A percentile compares a stretch with the other conserved stretches of the same genome.
These are phyloP conservation scores for Calidris pugnax DNA, from an alignment of 2,113 vertebrate genomes.

Conservation along the genomic window DNA sequence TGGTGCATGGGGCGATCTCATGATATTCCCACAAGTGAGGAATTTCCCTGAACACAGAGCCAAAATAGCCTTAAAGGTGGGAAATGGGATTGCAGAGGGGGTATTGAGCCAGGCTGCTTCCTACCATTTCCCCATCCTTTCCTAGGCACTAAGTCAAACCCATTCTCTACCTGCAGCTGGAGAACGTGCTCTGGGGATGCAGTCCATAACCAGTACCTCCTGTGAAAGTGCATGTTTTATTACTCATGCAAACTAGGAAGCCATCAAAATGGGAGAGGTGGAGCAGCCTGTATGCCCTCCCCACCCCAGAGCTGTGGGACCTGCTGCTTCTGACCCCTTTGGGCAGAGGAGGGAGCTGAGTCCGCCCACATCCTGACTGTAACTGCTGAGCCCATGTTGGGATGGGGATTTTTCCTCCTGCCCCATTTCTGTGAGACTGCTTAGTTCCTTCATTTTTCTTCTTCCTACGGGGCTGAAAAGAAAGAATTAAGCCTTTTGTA, in stretches of 20 bases:
- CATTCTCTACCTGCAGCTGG: neutral
- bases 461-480: neutral
- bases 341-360: neutral
- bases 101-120: neutral
- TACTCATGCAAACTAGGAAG: neutral
- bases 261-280: neutral
- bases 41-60: neutral
- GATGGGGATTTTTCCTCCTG: neutral
- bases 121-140: neutral
- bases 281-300: neutral
- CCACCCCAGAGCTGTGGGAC: neutral
- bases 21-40: neutral
- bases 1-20: neutral
- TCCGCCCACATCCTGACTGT: neutral
- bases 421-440: neutral
- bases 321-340: neutral
- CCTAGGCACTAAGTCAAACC: neutral
- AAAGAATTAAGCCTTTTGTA: neutral
- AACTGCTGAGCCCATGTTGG: neutral
- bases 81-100: neutral
- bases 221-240: neutral
- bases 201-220: neutral
- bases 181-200: neutral
- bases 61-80: neutral
- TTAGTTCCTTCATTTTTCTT: neutral